These are phyloP conservation scores for Achlya flavicornis DNA, from an alignment of 2,888 invertebrate species.

Conservation along the genomic window DNA sequence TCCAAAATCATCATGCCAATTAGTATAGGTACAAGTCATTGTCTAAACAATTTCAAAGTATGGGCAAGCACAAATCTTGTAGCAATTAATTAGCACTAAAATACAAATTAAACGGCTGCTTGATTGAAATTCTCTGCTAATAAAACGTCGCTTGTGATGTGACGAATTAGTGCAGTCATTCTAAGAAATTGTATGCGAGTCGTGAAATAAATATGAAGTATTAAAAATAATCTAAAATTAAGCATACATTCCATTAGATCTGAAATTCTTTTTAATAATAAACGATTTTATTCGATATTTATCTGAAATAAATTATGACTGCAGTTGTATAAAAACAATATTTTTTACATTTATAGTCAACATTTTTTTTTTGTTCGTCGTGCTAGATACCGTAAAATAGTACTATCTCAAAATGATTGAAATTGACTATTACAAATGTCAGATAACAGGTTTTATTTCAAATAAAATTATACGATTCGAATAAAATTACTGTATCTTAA, in stretches of 20 bases:
- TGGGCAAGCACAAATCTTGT: slow-evolving; percentile 26
- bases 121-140: slow-evolving; percentile 61
- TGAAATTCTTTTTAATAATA: too few species aligned
- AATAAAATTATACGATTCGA: neutral
- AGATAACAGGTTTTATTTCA: neutral
- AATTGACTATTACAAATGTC: neutral
- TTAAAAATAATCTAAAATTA: neutral
- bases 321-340: too few species aligned
- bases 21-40: slow-evolving; percentile 17
- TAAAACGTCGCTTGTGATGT: slow-evolving; percentile 48
- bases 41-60: slow-evolving; percentile 23
- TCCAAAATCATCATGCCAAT: too few species aligned
- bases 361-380: too few species aligned
- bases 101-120: slow-evolving; percentile 65
- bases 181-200: neutral
- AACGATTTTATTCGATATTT: too few species aligned
- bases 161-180: slow-evolving; percentile 38
- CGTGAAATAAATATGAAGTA: too few species aligned
- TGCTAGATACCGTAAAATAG: neutral
- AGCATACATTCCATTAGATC: too few species aligned
- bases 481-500: neutral
- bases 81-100: slow-evolving; percentile 60
- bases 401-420: neutral
- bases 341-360: too few species aligned
- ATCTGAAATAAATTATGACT: too few species aligned